phyloP scores from a whole-genome alignment of 2,797 vertebrate species.

The Perodicticus potto region DNA sequence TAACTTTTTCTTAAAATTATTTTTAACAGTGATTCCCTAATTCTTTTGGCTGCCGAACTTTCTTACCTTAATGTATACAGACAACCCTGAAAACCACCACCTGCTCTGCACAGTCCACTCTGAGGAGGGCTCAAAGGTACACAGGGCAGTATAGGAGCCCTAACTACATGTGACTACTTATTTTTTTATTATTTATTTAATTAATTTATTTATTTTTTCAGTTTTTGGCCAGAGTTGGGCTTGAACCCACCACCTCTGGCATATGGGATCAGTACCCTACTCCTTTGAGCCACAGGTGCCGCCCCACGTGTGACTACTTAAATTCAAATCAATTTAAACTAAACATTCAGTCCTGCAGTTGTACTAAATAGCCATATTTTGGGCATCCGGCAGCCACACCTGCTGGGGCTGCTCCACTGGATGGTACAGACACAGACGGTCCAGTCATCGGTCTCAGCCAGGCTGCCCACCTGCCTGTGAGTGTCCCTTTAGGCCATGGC shows the following conservation, averaged over 20 bases:
- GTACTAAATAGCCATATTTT: background rate
- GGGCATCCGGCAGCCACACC: background rate
- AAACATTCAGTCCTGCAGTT: background rate
- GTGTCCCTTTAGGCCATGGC: background rate
- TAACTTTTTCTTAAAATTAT: background rate
- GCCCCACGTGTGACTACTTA: background rate
- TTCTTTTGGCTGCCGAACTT: background rate
- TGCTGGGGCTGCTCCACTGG: accelerated
- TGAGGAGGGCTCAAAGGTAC: background rate
- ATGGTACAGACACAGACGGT: background rate
- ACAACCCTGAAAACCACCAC: background rate
- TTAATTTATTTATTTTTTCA: no score
- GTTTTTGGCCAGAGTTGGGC: no score
- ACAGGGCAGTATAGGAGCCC: background rate
- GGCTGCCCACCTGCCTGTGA: background rate
- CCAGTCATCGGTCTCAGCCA: background rate
- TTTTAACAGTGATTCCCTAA: background rate
- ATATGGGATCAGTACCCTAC: no score
- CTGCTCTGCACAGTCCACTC: background rate
- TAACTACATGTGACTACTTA: background rate
- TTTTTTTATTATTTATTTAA: no score
- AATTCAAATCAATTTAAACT: background rate
- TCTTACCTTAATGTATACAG: background rate
- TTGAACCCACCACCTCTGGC: no score
- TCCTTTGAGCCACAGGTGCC: no score